Conservation (phyloP, 2,113 vertebrate species). For the Cromileptes altivelis region DNA sequence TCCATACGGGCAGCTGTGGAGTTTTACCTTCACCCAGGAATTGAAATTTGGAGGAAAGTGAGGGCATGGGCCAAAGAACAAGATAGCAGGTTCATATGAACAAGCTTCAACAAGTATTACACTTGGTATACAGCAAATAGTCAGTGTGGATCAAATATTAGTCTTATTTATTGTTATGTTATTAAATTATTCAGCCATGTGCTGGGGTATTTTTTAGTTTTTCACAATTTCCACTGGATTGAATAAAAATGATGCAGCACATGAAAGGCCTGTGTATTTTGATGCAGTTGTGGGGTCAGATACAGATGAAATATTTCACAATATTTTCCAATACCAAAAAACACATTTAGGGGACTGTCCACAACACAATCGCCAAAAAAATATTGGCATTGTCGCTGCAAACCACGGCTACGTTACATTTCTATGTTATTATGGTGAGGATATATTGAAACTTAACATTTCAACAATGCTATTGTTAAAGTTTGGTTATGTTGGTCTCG, state of each 20-base stretch:
- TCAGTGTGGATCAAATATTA: neutral
- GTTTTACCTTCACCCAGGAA: neutral
- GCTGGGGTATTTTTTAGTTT: neutral
- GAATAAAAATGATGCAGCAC: neutral
- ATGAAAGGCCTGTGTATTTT: neutral
- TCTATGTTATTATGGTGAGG: too few relatives aligned
- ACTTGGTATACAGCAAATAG: too few relatives aligned
- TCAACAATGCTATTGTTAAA: too few relatives aligned
- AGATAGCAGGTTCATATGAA: neutral
- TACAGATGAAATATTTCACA: neutral
- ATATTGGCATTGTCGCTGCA: too few relatives aligned
- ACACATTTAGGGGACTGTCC: neutral
- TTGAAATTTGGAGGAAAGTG: neutral
- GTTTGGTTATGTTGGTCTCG: too few relatives aligned
- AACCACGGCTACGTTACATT: too few relatives aligned
- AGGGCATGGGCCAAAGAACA: neutral
- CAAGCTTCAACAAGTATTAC: neutral
- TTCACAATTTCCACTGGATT: neutral
- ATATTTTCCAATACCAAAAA: neutral
- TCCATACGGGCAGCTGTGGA: neutral
- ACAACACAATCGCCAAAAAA: too few relatives aligned
- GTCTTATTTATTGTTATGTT: neutral
- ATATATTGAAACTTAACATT: too few relatives aligned
- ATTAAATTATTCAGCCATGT: neutral
- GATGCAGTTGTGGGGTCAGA: neutral